Evolutionary conservation across 1,140 invertebrate species (phyloP).

Genomic region (Nephila pilipes): DNA sequence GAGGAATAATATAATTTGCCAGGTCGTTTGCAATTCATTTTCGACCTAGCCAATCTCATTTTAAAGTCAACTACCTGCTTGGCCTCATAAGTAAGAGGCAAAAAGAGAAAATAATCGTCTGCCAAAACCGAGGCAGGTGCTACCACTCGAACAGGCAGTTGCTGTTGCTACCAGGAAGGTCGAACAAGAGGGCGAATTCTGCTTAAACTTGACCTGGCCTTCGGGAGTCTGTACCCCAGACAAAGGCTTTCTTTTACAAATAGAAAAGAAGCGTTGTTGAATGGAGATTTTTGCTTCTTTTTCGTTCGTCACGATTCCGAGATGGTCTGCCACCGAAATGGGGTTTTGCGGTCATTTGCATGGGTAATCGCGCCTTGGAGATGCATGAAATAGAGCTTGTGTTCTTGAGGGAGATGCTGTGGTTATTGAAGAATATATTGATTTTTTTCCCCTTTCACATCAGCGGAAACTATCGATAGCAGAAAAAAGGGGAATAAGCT

Average conservation of each 20-base stretch:
- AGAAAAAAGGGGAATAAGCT: background rate
- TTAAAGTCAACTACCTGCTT: conserved; percentile 34
- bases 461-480: background rate
- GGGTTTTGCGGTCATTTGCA: conserved; percentile 34
- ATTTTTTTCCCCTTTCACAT: background rate
- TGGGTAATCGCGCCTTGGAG: background rate
- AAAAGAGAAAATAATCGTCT: conserved; percentile 15
- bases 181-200: background rate
- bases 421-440: background rate
- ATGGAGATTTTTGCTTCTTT: background rate
- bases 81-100: background rate
- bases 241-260: conserved; percentile 18
- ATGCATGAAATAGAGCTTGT: background rate
- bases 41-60: background rate
- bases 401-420: background rate
- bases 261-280: conserved; percentile 2
- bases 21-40: background rate
- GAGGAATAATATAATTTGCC: background rate
- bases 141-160: background rate
- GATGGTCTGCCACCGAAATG: conserved; percentile 29
- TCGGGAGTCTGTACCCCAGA: conserved; percentile 13
- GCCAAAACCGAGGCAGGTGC: background rate
- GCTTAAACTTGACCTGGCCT: conserved; percentile 37
- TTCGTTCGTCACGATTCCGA: background rate
- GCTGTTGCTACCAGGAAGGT: conserved; percentile 14